Evolutionary conservation across 1,140 invertebrate genomes (phyloP), one percentile per base, ranked within the genome.

Genomic region (Helicoverpa armigera): DNA sequence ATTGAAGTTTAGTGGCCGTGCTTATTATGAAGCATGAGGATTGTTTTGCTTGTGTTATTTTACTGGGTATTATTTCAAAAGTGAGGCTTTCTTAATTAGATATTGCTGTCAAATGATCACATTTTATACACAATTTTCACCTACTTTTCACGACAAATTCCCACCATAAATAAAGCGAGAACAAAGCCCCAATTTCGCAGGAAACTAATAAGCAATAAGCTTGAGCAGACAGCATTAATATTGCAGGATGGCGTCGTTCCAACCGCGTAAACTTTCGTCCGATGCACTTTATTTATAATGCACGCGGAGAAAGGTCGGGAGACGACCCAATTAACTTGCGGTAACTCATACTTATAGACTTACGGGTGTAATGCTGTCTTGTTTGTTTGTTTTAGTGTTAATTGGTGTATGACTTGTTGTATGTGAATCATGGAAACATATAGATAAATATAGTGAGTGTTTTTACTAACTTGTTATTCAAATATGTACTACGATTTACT

Each of bases 221-320:
- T 9, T 23, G 7, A 29, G 10, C 31, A n/a, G 31, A 31, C 72
- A 53, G 50, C 18, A 48, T 74, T 12, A 74, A 43, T 50, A 50
- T 43, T 74, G 31, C 72, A 74, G 43, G 54, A 76, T 82, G 75
- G 75, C 81, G 74, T n/a, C 31, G 10, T 11, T 70, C 81, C 81
- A 79, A 75, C 12, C 67, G 69, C 14, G 78, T 60, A 35, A n/a
- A 60, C n/a, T 58, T 50, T 60, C 9, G 16, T 43, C 13, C 56
- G 72, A 60, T 74, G 77, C 72, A 83, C 77, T 83, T 80, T 79
- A 83, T 83, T 83, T 83, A 83, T 83, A 83, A 83, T 83, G 53
- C 77, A 79, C 12, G 31, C 14, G 69, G 3, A 48, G 48, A 76
- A 76, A 81, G 72, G 80, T 76, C 63, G 23, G 69, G 43, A 63